These are phyloP conservation scores for Rhynchonycteris naso DNA, from an alignment of 2,797 vertebrate species.

Conservation along the genomic window DNA sequence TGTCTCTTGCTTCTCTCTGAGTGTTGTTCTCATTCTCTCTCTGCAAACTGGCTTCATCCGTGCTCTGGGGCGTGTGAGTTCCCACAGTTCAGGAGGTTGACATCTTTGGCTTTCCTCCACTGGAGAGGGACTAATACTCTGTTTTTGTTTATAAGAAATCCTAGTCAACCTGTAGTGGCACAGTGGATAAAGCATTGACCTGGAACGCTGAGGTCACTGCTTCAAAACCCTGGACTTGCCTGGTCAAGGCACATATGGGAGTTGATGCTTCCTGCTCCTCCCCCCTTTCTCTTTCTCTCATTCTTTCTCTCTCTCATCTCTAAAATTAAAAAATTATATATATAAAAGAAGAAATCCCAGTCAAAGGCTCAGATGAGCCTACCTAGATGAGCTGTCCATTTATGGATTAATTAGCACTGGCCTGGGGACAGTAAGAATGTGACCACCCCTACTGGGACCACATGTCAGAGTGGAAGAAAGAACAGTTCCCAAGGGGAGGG, in stretches of 20 bases:
- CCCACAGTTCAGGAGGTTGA: background rate
- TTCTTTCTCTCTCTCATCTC: too few species aligned
- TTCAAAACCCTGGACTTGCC: too few species aligned
- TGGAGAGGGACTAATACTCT: background rate
- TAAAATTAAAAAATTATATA: too few species aligned
- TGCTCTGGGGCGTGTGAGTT: background rate
- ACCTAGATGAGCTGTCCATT: background rate
- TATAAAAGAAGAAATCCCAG: background rate
- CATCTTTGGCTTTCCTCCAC: background rate
- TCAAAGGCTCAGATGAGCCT: background rate
- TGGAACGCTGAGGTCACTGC: too few species aligned
- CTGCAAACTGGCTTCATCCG: background rate
- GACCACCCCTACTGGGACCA: background rate
- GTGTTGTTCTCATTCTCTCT: background rate
- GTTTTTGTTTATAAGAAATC: background rate
- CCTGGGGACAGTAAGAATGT: background rate
- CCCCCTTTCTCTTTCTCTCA: too few species aligned
- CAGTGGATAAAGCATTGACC: too few species aligned
- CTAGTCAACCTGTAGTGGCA: too few species aligned
- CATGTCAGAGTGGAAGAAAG: background rate
- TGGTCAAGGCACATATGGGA: too few species aligned
- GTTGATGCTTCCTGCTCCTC: too few species aligned
- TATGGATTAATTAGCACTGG: background rate
- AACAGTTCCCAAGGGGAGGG: background rate
- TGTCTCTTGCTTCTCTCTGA: background rate